phyloP scores from a whole-genome alignment of 2,113 vertebrate species.

The Sakesphorus luctuosus region DNA sequence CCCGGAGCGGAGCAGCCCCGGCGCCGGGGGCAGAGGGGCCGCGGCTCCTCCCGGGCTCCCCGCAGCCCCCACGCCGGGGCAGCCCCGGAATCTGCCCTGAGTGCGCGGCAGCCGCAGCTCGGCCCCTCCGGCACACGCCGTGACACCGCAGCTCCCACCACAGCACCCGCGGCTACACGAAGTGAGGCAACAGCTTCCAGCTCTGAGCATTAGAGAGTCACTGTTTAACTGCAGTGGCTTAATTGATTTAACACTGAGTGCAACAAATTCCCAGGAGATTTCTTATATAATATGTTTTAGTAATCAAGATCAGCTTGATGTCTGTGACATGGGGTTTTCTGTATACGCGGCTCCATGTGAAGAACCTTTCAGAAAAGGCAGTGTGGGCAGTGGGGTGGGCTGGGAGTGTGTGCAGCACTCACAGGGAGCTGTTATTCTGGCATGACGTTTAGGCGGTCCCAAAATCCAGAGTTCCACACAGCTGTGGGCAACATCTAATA shows the following conservation, averaged over 20 bases:
- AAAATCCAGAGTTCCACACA: not conserved
- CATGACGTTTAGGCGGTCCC: not conserved
- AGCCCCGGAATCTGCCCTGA: no score
- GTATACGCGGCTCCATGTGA: no score
- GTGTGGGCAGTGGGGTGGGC: not conserved
- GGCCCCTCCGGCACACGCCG: fast-evolving
- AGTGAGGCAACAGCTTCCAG: not conserved
- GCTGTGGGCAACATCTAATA: not conserved
- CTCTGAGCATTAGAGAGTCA: fast-evolving
- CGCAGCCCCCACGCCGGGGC: fast-evolving
- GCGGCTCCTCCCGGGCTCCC: no score
- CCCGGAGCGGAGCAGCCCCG: no score
- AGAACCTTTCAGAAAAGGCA: not conserved
- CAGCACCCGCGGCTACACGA: fast-evolving
- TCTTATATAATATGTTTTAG: not conserved
- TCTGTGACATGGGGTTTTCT: not conserved
- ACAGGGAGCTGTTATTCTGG: not conserved
- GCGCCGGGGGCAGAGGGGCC: no score
- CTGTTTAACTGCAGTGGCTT: not conserved
- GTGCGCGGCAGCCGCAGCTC: not conserved
- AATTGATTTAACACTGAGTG: not conserved
- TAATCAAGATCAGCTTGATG: not conserved
- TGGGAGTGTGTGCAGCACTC: fast-evolving
- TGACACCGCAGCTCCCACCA: fast-evolving
- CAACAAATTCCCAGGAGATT: not conserved